phyloP scores from a whole-genome alignment of 2,113 vertebrate genomes.

The Stomatorhinus ivindoensis region DNA sequence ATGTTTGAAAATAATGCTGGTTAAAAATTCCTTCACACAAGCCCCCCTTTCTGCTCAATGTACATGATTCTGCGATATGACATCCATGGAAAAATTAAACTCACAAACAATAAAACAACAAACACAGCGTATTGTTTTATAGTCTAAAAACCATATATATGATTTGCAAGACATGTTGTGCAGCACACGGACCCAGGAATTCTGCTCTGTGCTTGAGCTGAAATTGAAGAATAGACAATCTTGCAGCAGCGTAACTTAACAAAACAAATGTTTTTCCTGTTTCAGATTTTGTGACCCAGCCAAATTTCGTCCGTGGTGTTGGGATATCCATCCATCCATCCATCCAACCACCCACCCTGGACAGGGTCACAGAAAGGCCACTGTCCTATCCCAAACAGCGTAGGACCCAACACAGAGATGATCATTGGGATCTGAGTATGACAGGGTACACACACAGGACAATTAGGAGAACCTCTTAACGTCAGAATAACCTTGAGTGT shows the following conservation, averaged over 20 bases:
- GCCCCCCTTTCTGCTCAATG: slow-evolving; percentile 10
- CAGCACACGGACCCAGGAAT: not conserved
- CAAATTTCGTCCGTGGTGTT: not conserved
- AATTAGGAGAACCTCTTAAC: not conserved
- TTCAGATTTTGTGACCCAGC: not conserved
- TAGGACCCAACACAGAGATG: not conserved
- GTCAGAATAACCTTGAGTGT: not conserved
- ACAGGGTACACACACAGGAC: not conserved
- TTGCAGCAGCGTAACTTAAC: not conserved
- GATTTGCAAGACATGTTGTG: not conserved
- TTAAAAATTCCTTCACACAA: slow-evolving; percentile 35
- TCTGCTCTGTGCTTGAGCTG: not conserved
- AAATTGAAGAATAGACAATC: not conserved
- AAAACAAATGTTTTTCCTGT: not conserved
- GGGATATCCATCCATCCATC: not conserved
- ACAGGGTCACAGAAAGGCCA: not conserved
- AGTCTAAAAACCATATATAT: not conserved
- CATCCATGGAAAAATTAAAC: not conserved
- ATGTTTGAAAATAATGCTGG: slow-evolving; percentile 39
- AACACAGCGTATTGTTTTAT: not conserved
- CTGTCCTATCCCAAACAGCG: not conserved
- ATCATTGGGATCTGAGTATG: not conserved
- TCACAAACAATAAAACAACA: not conserved
- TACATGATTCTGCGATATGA: slow-evolving; percentile 9
- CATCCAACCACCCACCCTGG: not conserved